Evolutionary conservation across 2,888 invertebrate species (phyloP).

Genomic region (Pachliopta kotzebuea): DNA sequence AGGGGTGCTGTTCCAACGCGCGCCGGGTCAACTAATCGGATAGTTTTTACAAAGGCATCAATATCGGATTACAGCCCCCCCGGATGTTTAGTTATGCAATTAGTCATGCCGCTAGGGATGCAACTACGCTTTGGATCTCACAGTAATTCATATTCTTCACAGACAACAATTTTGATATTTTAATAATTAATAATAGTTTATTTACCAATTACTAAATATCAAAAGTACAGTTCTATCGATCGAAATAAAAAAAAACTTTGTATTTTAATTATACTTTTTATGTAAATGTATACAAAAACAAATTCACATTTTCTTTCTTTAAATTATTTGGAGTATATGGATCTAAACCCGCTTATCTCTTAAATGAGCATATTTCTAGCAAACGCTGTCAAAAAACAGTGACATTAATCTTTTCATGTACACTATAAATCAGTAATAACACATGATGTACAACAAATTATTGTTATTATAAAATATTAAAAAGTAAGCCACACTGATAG

Average conservation of each 20-base stretch:
- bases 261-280: not conserved
- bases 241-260: not conserved
- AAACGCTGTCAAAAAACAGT: too few species aligned
- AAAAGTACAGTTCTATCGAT: too few species aligned
- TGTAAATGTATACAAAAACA: not conserved
- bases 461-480: too few species aligned
- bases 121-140: constrained; percentile 29
- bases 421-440: too few species aligned
- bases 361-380: not conserved
- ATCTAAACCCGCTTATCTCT: too few species aligned
- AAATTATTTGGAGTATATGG: too few species aligned
- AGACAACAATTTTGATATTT: not conserved
- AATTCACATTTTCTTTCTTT: too few species aligned
- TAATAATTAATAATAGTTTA: not conserved
- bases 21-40: constrained; percentile 58
- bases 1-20: constrained; percentile 22
- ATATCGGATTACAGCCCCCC: constrained; percentile 73
- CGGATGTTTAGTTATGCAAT: constrained; percentile 75
- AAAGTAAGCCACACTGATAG: too few species aligned
- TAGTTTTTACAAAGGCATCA: constrained; percentile 80
- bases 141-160: constrained; percentile 30
- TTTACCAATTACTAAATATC: too few species aligned
- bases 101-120: constrained; percentile 59
- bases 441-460: too few species aligned
- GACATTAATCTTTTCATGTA: too few species aligned